Base-by-base conservation (phyloP, 2,797 vertebrate species). In the Sebastes kiyomatsui region DNA sequence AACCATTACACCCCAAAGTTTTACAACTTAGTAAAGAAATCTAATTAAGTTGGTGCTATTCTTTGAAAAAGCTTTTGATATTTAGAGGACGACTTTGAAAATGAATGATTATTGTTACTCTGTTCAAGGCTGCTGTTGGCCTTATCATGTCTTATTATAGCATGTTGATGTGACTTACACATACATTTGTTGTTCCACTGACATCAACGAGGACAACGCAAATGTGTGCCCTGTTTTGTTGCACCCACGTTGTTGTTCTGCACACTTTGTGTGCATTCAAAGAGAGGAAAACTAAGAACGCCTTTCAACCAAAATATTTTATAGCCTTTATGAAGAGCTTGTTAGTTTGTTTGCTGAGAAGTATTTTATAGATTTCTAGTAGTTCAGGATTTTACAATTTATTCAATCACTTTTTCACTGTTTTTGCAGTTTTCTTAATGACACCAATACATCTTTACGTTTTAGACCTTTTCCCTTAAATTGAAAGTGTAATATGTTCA, bases 41-140 rank as follows among this genome's bases (percentile, higher is more conserved):
- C 13, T 30, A 66, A 64, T 76, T 61, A 81, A 83, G 81, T 88
- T 88, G 95, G 94, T 96, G 95, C 95, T 96, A 92, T 73, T 88
- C 71, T 20, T 73, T 69, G 8, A 88, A 81, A 87, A 60, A 65
- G 52, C 69, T 60, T 92, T 86, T 86, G 27, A 83, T 85, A 81
- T 88, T 75, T 77, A 59, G 12, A 68, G 42, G 75, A 75, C 2
- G 3, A 70, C 14, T 85, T 80, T 77, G 42, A 75, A 80, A 77
- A 58, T 82, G 77, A 90, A 58, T 82, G 77, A 90, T 79, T 35
- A 32, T 64, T 55, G 70, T 7, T 80, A 54, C 58, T 81, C 38
- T 82, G 49, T 92, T 90, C 6, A 25, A 60, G 83, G 71, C 81
- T 81, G 32, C 20, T 83, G 38, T 86, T 71, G 32, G 76, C 79